A percentile compares a stretch with the other conserved stretches of the same genome.
Conservation (phyloP, 1,140 invertebrate species). For the Drosophila chauvacae region DNA sequence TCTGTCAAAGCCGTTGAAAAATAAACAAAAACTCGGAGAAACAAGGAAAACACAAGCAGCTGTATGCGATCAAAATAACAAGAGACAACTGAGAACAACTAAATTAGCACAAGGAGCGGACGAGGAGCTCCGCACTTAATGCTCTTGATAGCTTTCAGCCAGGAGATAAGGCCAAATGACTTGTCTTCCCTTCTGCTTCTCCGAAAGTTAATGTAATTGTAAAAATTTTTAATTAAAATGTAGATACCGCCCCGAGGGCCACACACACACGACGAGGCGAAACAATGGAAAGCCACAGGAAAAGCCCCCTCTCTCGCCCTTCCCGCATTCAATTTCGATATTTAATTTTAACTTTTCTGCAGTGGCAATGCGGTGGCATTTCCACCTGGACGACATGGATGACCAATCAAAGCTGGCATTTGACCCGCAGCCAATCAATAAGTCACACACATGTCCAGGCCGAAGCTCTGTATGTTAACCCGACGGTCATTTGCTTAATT, state of each 20-base stretch:
- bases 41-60: slow-evolving; percentile 9
- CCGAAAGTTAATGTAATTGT: slow-evolving; percentile 41
- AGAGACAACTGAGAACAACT: slow-evolving; percentile 11
- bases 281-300: slow-evolving; percentile 33
- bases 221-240: slow-evolving; percentile 51
- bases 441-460: slow-evolving; percentile 60
- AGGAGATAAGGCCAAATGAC: slow-evolving; percentile 20
- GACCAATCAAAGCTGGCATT: slow-evolving; percentile 69
- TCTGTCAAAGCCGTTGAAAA: slow-evolving; percentile 16
- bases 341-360: slow-evolving; percentile 55
- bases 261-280: slow-evolving; percentile 29
- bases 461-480: slow-evolving; percentile 31
- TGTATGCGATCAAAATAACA: slow-evolving; percentile 2
- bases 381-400: slow-evolving; percentile 45
- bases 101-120: slow-evolving; percentile 11
- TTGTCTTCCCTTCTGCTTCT: slow-evolving; percentile 7
- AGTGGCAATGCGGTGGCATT: slow-evolving; percentile 14
- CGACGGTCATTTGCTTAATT: slow-evolving; percentile 75
- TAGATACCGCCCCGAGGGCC: slow-evolving; percentile 21
- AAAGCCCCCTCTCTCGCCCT: background rate
- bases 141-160: slow-evolving; percentile 21
- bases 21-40: slow-evolving; percentile 20
- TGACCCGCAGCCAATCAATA: slow-evolving; percentile 70
- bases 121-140: background rate
- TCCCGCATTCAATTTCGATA: slow-evolving; percentile 34